Evolutionary conservation across 2,113 vertebrate species (phyloP).

Genomic region (Eleginops maclovinus): DNA sequence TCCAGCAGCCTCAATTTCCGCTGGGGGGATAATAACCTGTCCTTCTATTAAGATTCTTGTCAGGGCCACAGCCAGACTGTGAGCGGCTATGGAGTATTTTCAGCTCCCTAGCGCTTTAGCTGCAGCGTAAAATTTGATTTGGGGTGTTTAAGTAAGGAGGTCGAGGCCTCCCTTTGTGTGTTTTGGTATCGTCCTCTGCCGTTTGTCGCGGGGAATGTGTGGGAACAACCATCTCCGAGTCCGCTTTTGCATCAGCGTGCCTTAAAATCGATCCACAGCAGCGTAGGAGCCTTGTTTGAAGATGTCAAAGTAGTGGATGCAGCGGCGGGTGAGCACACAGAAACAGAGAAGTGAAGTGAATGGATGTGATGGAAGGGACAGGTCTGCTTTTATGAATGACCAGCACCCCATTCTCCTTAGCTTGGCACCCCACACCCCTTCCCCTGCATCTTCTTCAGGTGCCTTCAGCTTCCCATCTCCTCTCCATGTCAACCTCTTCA

Average conservation of each 20-base stretch:
- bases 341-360: constrained; percentile 43
- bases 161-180: constrained; percentile 78
- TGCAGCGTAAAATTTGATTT: constrained; percentile 83
- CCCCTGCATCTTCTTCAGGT: constrained; percentile 77
- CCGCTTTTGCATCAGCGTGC: constrained; percentile 27
- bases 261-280: constrained; percentile 24
- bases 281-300: constrained; percentile 29
- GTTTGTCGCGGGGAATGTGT: constrained; percentile 74
- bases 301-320: constrained; percentile 29
- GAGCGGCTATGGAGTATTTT: constrained; percentile 65
- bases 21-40: constrained; percentile 70
- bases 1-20: constrained; percentile 61
- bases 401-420: constrained; percentile 35
- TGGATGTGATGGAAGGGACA: constrained; percentile 60
- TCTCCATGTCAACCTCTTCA: constrained; percentile 63
- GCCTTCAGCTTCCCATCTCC: constrained; percentile 68
- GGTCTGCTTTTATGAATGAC: constrained; percentile 56
- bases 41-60: constrained; percentile 72
- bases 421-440: constrained; percentile 36
- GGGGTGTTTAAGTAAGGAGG: constrained; percentile 81
- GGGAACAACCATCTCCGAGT: constrained; percentile 59
- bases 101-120: constrained; percentile 78
- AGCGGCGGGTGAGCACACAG: constrained; percentile 19
- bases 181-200: constrained; percentile 74
- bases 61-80: constrained; percentile 65